Base-by-base conservation (phyloP, 2,888 invertebrate genomes). In the Leucoma salicis region DNA sequence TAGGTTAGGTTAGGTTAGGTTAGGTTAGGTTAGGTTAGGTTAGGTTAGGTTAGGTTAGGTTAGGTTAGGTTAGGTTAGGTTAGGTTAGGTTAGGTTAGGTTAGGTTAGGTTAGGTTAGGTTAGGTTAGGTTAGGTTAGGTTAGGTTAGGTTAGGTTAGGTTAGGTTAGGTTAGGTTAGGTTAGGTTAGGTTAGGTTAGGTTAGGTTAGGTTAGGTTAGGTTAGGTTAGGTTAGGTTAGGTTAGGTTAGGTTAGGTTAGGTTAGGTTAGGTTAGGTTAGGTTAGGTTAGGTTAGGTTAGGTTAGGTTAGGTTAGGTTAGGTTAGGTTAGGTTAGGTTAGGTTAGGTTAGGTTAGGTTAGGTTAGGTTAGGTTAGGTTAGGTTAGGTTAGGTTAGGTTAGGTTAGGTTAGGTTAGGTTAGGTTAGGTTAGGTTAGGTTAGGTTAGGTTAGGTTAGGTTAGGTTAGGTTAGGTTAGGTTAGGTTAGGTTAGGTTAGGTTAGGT, bases 211-310 rank as follows among this genome's bases (percentile, higher is more conserved):
- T 44, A 43, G 43, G 47, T 42, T 47, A 43, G 43, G 47, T 42
- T 39, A 40, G 39, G 42, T 48, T 48, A 48, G 48, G 43, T 42
- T 40, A 43, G 43, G 40, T 48, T 44, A 44, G 48, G 48, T 51
- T 49, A 39, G 39, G 21, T 34, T 24, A 34, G 25, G 57, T 56
- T 56, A 50, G 49, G 55, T 52, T 49, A 55, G 50, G 54, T 48
- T 57, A 51, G 49, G 51, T 51, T 57, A 50, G 48, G 53, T 52
- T 54, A 54, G 53, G 57, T 54, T 57, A 53, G 49, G 57, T 53
- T 57, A 49, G 51, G 49, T 53, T 57, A 51, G 57, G 53, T 57
- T 57, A 52, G 53, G 57, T 53, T 52, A 53, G 33, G 33, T 33
- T 33, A 33, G 33, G 57, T 52, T 57, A 46, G 53, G 57, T 53